Percentiles rank a stretch among this genome's conserved stretches.
Conservation (phyloP, 2,797 vertebrate genomes). For the Hoplostethus atlanticus region DNA sequence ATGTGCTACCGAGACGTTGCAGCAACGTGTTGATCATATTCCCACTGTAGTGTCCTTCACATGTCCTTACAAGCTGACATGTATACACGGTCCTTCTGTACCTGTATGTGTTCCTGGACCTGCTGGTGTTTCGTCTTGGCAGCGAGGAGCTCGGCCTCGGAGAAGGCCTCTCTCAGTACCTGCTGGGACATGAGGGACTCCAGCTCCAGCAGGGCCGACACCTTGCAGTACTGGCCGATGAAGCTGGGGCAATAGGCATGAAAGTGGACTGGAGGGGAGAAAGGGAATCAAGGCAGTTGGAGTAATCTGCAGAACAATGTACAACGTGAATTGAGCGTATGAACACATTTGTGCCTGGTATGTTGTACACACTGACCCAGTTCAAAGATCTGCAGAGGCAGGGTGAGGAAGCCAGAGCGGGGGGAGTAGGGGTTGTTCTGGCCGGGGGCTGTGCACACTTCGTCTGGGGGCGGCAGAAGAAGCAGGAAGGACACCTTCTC, state of each 20-base stretch:
- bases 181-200: constrained; percentile 94
- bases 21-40: too few species aligned
- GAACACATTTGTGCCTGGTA: not conserved
- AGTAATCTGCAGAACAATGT: not conserved
- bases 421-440: constrained; percentile 92
- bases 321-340: not conserved
- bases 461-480: constrained; percentile 91
- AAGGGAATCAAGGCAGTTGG: not conserved
- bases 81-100: constrained; percentile 36
- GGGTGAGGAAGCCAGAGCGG: constrained; percentile 88
- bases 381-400: constrained; percentile 94
- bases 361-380: constrained; percentile 83
- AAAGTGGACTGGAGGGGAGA: constrained; percentile 87
- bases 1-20: too few species aligned
- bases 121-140: constrained; percentile 93
- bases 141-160: constrained; percentile 86
- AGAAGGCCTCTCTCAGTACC: constrained; percentile 92
- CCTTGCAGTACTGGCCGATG: constrained; percentile 91
- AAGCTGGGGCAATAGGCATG: constrained; percentile 89
- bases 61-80: too few species aligned
- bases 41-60: too few species aligned
- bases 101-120: constrained; percentile 92
- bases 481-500: constrained; percentile 91
- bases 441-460: constrained; percentile 91
- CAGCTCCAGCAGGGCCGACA: constrained; percentile 90